Conservation (phyloP, 1,140 invertebrate species). For the Sinonovacula constricta region DNA sequence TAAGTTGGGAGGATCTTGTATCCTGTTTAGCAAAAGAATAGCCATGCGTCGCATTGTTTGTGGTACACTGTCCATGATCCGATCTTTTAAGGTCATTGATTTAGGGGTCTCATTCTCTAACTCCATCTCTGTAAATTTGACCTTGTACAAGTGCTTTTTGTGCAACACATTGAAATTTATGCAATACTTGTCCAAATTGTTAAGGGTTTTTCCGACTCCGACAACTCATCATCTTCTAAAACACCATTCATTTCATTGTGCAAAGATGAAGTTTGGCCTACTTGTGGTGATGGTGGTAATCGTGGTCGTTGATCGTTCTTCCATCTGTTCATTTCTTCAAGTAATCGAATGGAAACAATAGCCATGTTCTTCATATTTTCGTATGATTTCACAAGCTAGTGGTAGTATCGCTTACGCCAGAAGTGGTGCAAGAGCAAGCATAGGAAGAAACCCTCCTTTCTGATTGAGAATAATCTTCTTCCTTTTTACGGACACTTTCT, state of each 20-base stretch:
- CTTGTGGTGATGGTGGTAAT: neutral
- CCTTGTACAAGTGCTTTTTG: too few species aligned
- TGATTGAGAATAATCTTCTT: conserved; percentile 5
- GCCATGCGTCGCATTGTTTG: conserved; percentile 14
- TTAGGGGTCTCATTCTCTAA: too few species aligned
- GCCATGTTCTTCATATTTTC: neutral
- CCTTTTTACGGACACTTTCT: conserved; percentile 3
- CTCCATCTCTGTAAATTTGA: neutral
- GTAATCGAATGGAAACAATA: neutral
- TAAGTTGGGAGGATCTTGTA: neutral
- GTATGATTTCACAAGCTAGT: neutral
- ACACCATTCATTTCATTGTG: neutral
- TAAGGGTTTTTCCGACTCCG: conserved; percentile 11
- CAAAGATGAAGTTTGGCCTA: neutral
- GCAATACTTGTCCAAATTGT: conserved; percentile 5
- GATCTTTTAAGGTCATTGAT: neutral
- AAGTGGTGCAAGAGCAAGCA: neutral
- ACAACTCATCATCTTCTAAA: neutral
- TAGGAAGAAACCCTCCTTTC: conserved; percentile 11
- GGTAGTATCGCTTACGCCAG: neutral
- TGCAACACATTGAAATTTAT: conserved; percentile 7
- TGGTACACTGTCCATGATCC: neutral
- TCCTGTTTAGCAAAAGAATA: conserved; percentile 3
- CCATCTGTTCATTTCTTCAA: neutral
- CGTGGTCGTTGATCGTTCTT: neutral